Conservation (phyloP, 2,888 invertebrate species). For the Norana najaformis region DNA sequence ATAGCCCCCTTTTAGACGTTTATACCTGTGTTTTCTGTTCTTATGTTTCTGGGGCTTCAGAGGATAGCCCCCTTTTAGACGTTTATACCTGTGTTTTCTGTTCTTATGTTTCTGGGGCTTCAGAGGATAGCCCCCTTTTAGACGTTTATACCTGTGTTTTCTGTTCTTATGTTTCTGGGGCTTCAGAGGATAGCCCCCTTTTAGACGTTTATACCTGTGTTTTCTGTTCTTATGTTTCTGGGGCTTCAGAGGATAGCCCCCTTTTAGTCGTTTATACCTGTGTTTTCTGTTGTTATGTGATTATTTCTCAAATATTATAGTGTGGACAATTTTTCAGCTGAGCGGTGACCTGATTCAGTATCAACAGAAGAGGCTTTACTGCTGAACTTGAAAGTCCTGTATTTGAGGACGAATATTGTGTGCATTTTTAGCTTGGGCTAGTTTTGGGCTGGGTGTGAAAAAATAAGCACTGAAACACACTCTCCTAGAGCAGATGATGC, state of each 20-base stretch:
- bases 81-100: no score
- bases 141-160: no score
- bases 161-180: no score
- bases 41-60: no score
- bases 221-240: no score
- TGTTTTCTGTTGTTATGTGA: neutral
- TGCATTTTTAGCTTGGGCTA: neutral
- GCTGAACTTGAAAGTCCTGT: neutral
- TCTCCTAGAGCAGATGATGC: neutral
- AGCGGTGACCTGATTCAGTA: neutral
- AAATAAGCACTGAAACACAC: neutral
- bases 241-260: neutral
- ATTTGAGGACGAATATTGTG: constrained; percentile 6
- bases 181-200: neutral
- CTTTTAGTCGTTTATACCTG: neutral
- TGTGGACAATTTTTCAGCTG: neutral
- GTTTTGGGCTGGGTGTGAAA: neutral
- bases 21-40: no score
- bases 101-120: no score
- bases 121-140: no score
- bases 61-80: no score
- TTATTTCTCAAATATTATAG: neutral
- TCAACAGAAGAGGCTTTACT: neutral
- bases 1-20: no score
- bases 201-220: neutral